Base-by-base conservation (phyloP, 2,888 invertebrate species). In the Chrysodeixis includens region DNA sequence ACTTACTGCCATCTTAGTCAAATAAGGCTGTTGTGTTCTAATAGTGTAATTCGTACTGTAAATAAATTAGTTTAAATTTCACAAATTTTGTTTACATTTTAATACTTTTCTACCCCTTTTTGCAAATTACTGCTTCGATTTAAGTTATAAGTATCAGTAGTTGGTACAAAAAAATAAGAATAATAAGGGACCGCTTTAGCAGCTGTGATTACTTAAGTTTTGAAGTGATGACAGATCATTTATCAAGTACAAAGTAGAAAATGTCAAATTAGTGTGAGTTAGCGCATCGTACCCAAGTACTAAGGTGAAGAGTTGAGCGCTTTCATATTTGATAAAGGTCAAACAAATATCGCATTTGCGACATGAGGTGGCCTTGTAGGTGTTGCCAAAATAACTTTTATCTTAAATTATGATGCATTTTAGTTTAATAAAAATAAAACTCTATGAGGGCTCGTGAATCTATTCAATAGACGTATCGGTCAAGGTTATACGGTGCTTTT, bases 1-100 rank as follows among this genome's bases (percentile, higher is more conserved):
- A 85, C 82, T 81, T 79, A 91, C 88, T 92, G 91, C 92, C 92
- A 92, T 73, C 64, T 57, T 91, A 87, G 87, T 85, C 87, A 87
- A 83, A 88, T 87, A 81, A 85, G 83, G 83, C 89, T 88, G 84
- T 91, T 88, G 83, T 80, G 74, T 86, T 83, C 73, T 77, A 71
- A 78, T 71, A 76, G 68, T 76, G 74, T 75, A 66, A 80, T 83
- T 81, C 72, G 77, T 74, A 78, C 80, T 81, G 79, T 74, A 73
- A 83, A 74, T 71, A 71, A 74, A 32, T 40, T 52, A 49, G 20
- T 54, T 51, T 16, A 53, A 53, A 6, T 56, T 51, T 51, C 20
- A 30, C 2, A 44, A 7, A 10, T 32, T 40, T 56, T 18, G 35
- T 60, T 67, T 61, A 2, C 3, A 5, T n/a, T n/a, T 40, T 40